Evolutionary conservation across 2,888 invertebrate species (phyloP), one percentile per base, ranked within the genome.

Genomic region (Brenthis ino): DNA sequence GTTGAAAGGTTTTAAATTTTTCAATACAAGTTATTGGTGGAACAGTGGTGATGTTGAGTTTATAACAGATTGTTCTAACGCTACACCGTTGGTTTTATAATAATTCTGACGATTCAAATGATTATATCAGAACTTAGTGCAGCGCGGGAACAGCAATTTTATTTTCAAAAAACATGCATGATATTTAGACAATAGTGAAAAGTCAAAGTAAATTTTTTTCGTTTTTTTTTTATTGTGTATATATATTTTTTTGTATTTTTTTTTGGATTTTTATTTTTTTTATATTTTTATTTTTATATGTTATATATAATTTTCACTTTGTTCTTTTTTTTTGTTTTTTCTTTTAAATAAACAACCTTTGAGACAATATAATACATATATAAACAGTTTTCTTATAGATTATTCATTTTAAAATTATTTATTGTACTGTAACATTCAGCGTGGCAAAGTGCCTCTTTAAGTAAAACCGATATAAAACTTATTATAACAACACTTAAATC

Each of bases 391-490:
- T 88, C 88, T 91, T 91, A 91, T 74, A 85, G 74, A 83, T 85
- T 88, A 85, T 81, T 81, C 76, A 81, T 61, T 51, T 84, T 85
- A 75, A 83, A 87, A 89, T 84, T 85, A 88, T 89, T 88, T 88
- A 91, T 91, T 91, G 91, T 91, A 91, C 91, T 91, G 87, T 86
- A 82, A 83, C 82, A 86, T 84, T 83, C 82, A 84, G 85, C 82
- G 83, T 80, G 85, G 85, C 86, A 80, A 80, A 82, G 84, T 84
- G 89, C 88, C 88, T 83, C 84, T 84, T 84, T 84, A 86, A 86
- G 85, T 88, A 91, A 90, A 89, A 87, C 84, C 80, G 81, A 85
- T 90, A 91, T 87, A 91, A 91, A 91, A 88, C 88, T 88, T 90
- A 89, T 83, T 70, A 61, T 53, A 71, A 74, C 65, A 70, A 87